Percentiles rank a stretch among this genome's conserved stretches.
These are phyloP conservation scores for Phyllostomus discolor DNA, from an alignment of 2,113 vertebrate species.

Conservation along the genomic window DNA sequence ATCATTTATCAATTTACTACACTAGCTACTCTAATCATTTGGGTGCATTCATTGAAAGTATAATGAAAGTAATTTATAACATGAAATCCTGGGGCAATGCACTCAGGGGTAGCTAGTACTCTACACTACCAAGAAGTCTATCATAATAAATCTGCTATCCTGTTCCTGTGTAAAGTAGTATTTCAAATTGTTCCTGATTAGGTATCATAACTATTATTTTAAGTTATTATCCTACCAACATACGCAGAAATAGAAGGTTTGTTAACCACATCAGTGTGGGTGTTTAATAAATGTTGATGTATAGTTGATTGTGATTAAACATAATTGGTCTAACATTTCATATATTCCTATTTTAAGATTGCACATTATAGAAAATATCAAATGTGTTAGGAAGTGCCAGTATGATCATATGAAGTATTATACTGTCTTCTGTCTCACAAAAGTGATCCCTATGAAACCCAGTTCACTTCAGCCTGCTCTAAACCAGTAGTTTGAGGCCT, in stretches of 20 bases:
- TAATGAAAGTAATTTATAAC: constrained; percentile 33
- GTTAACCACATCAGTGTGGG: background rate
- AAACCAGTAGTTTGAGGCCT: background rate
- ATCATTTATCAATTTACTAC: constrained; percentile 26
- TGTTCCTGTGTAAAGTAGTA: background rate
- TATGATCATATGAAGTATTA: background rate
- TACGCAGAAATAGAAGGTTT: background rate
- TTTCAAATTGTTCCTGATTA: constrained; percentile 29
- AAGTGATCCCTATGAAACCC: background rate
- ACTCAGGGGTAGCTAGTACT: background rate
- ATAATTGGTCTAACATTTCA: background rate
- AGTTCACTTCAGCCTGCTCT: background rate
- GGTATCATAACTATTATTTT: background rate
- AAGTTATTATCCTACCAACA: constrained; percentile 15
- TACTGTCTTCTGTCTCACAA: background rate
- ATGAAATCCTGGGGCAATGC: background rate
- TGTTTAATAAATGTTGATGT: background rate
- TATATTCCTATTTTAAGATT: constrained; percentile 6
- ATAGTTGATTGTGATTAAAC: background rate
- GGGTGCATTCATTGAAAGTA: constrained; percentile 9
- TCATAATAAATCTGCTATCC: constrained; percentile 15
- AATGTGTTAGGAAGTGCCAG: background rate
- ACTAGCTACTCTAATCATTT: background rate
- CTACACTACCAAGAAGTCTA: background rate
- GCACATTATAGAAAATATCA: background rate